These are phyloP conservation scores for Rachycentron canadum DNA, from an alignment of 2,797 vertebrate genomes.

Conservation along the genomic window DNA sequence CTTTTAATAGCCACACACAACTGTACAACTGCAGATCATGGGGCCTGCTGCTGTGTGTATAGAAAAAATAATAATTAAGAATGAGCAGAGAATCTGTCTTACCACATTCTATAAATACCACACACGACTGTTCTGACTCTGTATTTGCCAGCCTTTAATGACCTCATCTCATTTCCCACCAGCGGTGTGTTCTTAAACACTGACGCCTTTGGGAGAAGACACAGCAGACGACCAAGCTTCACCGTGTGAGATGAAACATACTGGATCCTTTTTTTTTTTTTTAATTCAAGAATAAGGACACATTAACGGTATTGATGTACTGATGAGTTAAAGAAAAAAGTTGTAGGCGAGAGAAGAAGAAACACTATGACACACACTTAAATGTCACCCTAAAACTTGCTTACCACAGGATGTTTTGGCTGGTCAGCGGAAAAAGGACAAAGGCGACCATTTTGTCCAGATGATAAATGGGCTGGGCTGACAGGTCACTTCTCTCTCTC, in stretches of 20 bases:
- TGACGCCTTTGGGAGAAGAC: slow-evolving; percentile 44
- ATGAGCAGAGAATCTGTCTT: slow-evolving; percentile 55
- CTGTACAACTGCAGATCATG: slow-evolving; percentile 61
- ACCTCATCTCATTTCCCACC: slow-evolving; percentile 68
- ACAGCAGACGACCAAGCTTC: not conserved
- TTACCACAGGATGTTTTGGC: slow-evolving; percentile 90
- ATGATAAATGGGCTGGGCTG: slow-evolving; percentile 92
- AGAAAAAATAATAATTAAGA: slow-evolving; percentile 71
- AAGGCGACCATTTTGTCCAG: slow-evolving; percentile 91
- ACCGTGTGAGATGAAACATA: slow-evolving; percentile 9
- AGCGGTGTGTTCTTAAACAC: slow-evolving; percentile 45
- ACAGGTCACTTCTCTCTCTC: slow-evolving; percentile 91
- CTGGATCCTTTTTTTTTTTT: not conserved
- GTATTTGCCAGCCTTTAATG: slow-evolving; percentile 49
- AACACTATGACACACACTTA: slow-evolving; percentile 66
- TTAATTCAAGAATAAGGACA: slow-evolving; percentile 20
- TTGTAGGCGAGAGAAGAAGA: slow-evolving; percentile 70
- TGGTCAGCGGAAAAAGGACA: slow-evolving; percentile 86
- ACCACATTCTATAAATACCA: slow-evolving; percentile 76
- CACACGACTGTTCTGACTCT: slow-evolving; percentile 60
- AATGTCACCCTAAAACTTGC: slow-evolving; percentile 88
- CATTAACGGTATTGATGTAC: slow-evolving; percentile 40
- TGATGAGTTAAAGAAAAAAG: slow-evolving; percentile 40
- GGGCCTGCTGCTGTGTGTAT: slow-evolving; percentile 44
- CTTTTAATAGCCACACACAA: slow-evolving; percentile 73